Percentiles rank a stretch among this genome's conserved stretches.
Evolutionary conservation across 2,888 invertebrate genomes (phyloP).

Genomic region (Ceramica pisi): DNA sequence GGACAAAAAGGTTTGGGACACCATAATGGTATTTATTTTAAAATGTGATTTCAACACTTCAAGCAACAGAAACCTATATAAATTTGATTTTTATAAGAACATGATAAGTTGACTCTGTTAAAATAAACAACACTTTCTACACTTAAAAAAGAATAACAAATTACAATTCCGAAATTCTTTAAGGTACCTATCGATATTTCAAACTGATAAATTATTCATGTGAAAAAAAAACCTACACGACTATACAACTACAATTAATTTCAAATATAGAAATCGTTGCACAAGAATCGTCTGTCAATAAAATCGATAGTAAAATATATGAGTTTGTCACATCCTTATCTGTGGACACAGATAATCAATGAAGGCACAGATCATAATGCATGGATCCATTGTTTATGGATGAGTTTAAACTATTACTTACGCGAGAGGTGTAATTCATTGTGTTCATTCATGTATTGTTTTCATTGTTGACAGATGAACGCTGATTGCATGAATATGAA

Average conservation of each 20-base stretch:
- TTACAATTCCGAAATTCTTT: conserved; percentile 32
- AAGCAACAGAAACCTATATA: neutral
- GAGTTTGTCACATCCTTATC: conserved; percentile 74
- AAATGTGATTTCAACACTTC: neutral
- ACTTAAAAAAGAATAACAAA: conserved; percentile 51
- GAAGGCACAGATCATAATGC: conserved; percentile 73
- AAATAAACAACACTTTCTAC: conserved; percentile 38
- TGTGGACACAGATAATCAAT: conserved; percentile 68
- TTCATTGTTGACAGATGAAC: conserved; percentile 63
- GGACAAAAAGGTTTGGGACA: neutral
- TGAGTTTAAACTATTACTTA: conserved; percentile 71
- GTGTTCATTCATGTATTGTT: conserved; percentile 65
- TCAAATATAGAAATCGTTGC: conserved; percentile 58
- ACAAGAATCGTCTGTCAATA: conserved; percentile 59
- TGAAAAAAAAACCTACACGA: conserved; percentile 49
- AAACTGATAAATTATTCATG: conserved; percentile 54
- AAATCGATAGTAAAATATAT: conserved; percentile 76
- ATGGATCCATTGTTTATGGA: conserved; percentile 69
- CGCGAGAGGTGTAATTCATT: conserved; percentile 68
- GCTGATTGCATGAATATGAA: conserved; percentile 46
- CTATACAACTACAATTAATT: conserved; percentile 55
- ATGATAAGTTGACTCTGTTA: conserved; percentile 25
- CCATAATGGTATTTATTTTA: too few relatives aligned
- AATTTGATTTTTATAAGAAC: neutral
- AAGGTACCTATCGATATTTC: conserved; percentile 47